A percentile compares a stretch with the other conserved stretches of the same genome.
These are phyloP conservation scores for Ostrea edulis DNA, from an alignment of 1,140 invertebrate species.

Conservation along the genomic window DNA sequence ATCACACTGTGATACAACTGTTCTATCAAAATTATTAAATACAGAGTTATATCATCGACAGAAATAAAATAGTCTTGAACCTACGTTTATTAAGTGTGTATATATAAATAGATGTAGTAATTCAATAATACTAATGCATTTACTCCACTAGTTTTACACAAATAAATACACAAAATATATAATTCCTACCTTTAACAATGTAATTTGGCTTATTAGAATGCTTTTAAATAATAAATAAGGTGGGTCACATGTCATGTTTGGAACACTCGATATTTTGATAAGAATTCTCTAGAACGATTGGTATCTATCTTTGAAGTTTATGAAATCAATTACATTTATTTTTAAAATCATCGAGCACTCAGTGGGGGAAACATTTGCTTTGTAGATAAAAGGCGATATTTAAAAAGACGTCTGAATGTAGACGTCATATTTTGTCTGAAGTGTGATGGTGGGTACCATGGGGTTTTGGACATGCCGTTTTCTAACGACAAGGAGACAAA, in stretches of 20 bases:
- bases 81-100: too few relatives aligned
- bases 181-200: not conserved
- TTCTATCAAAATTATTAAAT: too few relatives aligned
- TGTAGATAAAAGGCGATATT: not conserved
- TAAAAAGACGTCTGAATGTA: slow-evolving; percentile 16
- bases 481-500: not conserved
- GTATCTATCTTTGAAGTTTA: slow-evolving; percentile 14
- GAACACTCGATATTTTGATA: not conserved
- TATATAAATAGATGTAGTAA: too few relatives aligned
- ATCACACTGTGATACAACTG: too few relatives aligned
- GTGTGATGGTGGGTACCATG: not conserved
- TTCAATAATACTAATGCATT: too few relatives aligned
- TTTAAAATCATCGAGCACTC: not conserved
- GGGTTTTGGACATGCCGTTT: not conserved
- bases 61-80: too few relatives aligned
- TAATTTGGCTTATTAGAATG: not conserved
- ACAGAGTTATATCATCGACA: too few relatives aligned
- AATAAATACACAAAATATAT: too few relatives aligned
- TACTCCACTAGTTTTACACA: too few relatives aligned
- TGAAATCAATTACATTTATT: slow-evolving; percentile 31
- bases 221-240: not conserved
- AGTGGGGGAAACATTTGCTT: not conserved
- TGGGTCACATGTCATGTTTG: not conserved
- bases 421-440: slow-evolving; percentile 23
- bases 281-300: not conserved